Conservation (phyloP, 2,113 vertebrate genomes). For the Holacanthus passer region DNA sequence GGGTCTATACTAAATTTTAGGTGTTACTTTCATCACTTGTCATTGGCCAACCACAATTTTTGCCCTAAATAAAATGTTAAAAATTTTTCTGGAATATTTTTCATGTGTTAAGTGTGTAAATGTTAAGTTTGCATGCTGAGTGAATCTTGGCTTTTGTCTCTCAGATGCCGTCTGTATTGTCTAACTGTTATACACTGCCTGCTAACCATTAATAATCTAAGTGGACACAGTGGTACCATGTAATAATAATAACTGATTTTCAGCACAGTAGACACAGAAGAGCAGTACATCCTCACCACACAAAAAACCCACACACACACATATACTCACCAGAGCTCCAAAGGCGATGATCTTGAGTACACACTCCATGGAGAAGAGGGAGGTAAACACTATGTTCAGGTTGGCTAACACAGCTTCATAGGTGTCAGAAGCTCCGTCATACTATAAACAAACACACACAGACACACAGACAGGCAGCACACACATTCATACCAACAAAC, state of each 20-base stretch:
- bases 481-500: slow-evolving; percentile 31
- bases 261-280: background rate
- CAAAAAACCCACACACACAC: slow-evolving; percentile 12
- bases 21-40: background rate
- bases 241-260: background rate
- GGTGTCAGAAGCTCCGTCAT: slow-evolving; percentile 84
- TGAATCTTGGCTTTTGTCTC: background rate
- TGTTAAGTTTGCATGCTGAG: background rate
- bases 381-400: slow-evolving; percentile 98
- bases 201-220: background rate
- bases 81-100: background rate
- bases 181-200: background rate
- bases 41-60: background rate
- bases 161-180: background rate
- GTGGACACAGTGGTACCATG: background rate
- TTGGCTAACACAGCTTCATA: slow-evolving; percentile 92
- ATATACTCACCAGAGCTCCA: slow-evolving; percentile 89
- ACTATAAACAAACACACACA: slow-evolving; percentile 74
- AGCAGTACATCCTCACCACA: slow-evolving; percentile 22
- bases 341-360: slow-evolving; percentile 97
- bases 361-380: slow-evolving; percentile 97
- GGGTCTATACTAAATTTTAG: background rate
- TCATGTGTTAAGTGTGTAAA: too few species aligned
- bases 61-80: background rate
- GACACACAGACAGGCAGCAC: slow-evolving; percentile 20